Evolutionary conservation across 2,797 vertebrate genomes (phyloP).

Genomic region (Dromococcyx pavoninus): DNA sequence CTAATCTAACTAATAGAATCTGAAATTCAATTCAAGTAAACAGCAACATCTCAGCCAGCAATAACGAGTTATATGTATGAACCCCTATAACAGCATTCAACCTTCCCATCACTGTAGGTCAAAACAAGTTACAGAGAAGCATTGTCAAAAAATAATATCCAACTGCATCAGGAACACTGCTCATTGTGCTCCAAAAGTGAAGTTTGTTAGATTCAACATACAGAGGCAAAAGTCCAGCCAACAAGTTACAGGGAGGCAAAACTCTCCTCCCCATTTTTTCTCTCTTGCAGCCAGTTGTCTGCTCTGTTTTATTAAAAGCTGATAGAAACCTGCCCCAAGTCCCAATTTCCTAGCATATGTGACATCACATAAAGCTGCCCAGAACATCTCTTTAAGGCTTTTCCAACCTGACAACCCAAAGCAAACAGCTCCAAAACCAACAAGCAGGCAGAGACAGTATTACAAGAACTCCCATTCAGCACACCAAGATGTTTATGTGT

Average conservation of each 20-base stretch:
- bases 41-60: no score
- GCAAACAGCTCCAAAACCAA: background rate
- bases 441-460: background rate
- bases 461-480: background rate
- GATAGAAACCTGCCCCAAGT: background rate
- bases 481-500: rapidly evolving
- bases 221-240: background rate
- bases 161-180: background rate
- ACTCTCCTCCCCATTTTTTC: background rate
- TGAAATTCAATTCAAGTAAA: background rate
- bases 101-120: background rate
- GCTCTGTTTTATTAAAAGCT: background rate
- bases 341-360: background rate
- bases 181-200: background rate
- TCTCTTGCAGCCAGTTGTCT: background rate
- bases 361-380: background rate
- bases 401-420: background rate
- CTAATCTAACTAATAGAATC: rapidly evolving
- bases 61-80: background rate
- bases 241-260: background rate
- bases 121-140: background rate
- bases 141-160: rapidly evolving
- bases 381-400: background rate
- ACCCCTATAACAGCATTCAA: background rate
- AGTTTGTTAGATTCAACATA: background rate